Percentiles rank a stretch among this genome's conserved stretches.
These are phyloP conservation scores for Blera fallax DNA, from an alignment of 2,888 invertebrate species.

Conservation along the genomic window DNA sequence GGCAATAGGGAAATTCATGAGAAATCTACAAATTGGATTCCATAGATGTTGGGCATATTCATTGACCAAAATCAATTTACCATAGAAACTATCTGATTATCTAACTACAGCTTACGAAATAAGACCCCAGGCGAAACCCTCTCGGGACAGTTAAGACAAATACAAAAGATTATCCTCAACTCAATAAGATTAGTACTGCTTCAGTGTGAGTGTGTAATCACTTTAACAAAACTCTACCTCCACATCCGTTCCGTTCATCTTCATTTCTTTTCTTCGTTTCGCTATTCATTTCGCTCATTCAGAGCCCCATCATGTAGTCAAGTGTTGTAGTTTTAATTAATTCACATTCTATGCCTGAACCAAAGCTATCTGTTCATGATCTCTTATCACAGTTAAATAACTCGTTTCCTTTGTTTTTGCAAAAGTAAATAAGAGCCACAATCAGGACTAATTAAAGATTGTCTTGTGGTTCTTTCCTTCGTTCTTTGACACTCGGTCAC, in stretches of 20 bases:
- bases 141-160: constrained; percentile 1
- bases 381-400: constrained; percentile 48
- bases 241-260: background rate
- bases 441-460: constrained; percentile 60
- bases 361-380: constrained; percentile 19
- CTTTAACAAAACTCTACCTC: constrained; percentile 16
- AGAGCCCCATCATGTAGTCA: constrained; percentile 7
- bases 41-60: constrained; percentile 44
- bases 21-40: constrained; percentile 57
- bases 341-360: constrained; percentile 5
- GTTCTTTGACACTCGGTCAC: background rate
- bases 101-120: constrained; percentile 12
- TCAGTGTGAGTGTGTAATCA: constrained; percentile 27
- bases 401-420: constrained; percentile 5
- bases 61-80: constrained; percentile 59
- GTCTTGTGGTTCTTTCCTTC: constrained; percentile 7
- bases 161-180: constrained; percentile 31
- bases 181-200: constrained; percentile 22
- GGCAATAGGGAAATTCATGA: background rate
- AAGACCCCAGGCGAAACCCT: background rate
- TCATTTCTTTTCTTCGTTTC: too few relatives aligned
- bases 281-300: too few relatives aligned
- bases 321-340: constrained; percentile 61
- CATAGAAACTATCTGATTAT: constrained; percentile 50
- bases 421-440: constrained; percentile 19